A percentile compares a stretch with the other conserved stretches of the same genome.
These are phyloP conservation scores for Dryoscopus gambensis DNA, from an alignment of 2,113 vertebrate genomes.

Conservation along the genomic window DNA sequence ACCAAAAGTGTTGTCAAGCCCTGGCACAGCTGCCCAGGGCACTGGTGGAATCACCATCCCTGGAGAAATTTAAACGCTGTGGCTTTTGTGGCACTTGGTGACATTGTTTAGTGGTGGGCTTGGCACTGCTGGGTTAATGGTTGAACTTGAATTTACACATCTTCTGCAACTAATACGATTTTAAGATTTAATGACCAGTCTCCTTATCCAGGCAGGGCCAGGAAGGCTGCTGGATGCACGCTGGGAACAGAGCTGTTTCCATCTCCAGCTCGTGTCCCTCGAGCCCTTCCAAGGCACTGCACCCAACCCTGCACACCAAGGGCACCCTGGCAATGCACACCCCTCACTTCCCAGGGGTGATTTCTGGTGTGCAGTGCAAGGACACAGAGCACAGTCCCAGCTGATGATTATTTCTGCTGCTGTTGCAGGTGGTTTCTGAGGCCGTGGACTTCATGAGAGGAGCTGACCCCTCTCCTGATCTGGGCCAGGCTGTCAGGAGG, in stretches of 20 bases:
- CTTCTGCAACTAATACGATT: background rate
- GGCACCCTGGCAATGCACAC: background rate
- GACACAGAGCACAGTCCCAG: background rate
- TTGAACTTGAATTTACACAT: background rate
- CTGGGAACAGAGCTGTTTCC: background rate
- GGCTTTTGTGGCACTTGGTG: background rate
- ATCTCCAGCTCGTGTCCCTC: background rate
- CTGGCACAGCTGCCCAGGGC: background rate
- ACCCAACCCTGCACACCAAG: background rate
- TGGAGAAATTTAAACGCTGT: background rate
- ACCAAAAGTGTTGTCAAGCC: background rate
- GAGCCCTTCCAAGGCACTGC: background rate
- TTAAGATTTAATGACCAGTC: background rate
- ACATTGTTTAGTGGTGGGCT: background rate
- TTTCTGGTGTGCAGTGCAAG: background rate
- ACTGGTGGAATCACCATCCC: background rate
- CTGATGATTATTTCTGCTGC: background rate
- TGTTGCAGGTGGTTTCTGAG: conserved; percentile 43
- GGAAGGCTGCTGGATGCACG: background rate
- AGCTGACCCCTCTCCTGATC: background rate
- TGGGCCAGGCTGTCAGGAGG: conserved; percentile 22
- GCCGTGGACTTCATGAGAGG: conserved; percentile 45
- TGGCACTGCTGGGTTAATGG: background rate
- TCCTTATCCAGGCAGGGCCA: background rate
- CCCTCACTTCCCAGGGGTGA: background rate